Evolutionary conservation across 2,888 invertebrate genomes (phyloP).

Genomic region (Agriopis marginaria): DNA sequence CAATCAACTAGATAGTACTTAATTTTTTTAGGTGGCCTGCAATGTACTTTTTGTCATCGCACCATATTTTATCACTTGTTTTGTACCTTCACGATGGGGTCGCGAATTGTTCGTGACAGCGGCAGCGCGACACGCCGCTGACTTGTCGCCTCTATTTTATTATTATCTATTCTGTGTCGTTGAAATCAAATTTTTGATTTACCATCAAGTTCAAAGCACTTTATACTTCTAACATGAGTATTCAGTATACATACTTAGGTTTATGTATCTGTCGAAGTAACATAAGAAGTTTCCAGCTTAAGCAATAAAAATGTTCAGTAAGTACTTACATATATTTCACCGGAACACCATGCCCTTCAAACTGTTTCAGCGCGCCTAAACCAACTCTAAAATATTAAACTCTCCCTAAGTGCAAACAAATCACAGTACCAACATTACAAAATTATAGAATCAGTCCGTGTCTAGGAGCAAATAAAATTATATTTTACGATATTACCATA

Average conservation of each 20-base stretch:
- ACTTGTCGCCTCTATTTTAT: constrained; percentile 61
- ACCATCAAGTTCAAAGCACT: background rate
- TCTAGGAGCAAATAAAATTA: constrained; percentile 69
- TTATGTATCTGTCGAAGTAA: background rate
- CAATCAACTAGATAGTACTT: too few relatives aligned
- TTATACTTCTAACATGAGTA: background rate
- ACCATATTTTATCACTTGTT: constrained; percentile 37
- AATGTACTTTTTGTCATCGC: constrained; percentile 14
- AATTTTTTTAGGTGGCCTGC: background rate
- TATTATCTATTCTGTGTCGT: constrained; percentile 2
- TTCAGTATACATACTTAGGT: background rate
- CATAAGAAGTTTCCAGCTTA: background rate
- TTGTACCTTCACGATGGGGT: constrained; percentile 45
- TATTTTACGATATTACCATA: constrained; percentile 75
- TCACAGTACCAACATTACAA: constrained; percentile 55
- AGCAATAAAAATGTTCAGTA: background rate
- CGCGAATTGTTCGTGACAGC: constrained; percentile 67
- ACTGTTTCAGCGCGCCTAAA: background rate
- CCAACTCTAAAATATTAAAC: constrained; percentile 31
- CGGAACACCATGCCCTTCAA: background rate
- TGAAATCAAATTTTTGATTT: background rate
- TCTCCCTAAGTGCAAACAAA: constrained; percentile 48
- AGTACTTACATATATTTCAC: background rate
- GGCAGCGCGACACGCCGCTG: constrained; percentile 65
- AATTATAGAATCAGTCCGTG: constrained; percentile 67